Conservation (phyloP, 92 coral and sea anemone genomes). For the Palythoa grandiflora region DNA sequence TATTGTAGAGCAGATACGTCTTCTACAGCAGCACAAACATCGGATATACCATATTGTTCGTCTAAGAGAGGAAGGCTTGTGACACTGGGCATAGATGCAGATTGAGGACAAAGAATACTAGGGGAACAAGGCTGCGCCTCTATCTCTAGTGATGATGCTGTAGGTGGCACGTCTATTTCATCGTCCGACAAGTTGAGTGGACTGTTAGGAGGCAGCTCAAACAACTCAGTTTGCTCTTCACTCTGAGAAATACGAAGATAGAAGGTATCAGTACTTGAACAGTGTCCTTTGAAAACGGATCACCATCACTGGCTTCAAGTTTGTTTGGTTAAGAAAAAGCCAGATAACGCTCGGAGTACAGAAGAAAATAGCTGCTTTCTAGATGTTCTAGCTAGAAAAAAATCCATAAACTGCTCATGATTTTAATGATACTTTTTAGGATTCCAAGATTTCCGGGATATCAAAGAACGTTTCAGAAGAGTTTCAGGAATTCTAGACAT, state of each 20-base stretch:
- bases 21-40: no score
- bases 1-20: neutral
- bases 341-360: no score
- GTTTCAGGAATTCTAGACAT: neutral
- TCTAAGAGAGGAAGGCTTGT: neutral
- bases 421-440: no score
- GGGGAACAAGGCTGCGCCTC: slow-evolving; percentile 13
- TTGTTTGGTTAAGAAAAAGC: no score
- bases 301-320: no score
- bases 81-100: neutral
- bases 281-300: neutral
- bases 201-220: slow-evolving; percentile 43
- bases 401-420: no score
- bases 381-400: neutral
- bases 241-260: neutral
- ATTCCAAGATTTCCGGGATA: neutral
- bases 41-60: neutral
- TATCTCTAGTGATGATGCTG: slow-evolving; percentile 11
- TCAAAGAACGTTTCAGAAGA: neutral
- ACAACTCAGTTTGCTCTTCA: slow-evolving; percentile 27
- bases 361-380: no score
- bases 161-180: slow-evolving; percentile 11
- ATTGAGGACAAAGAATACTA: neutral
- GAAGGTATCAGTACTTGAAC: neutral
- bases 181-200: slow-evolving; percentile 36